These are phyloP conservation scores for Austrofundulus limnaeus DNA, from an alignment of 2,113 vertebrate species.

Conservation along the genomic window DNA sequence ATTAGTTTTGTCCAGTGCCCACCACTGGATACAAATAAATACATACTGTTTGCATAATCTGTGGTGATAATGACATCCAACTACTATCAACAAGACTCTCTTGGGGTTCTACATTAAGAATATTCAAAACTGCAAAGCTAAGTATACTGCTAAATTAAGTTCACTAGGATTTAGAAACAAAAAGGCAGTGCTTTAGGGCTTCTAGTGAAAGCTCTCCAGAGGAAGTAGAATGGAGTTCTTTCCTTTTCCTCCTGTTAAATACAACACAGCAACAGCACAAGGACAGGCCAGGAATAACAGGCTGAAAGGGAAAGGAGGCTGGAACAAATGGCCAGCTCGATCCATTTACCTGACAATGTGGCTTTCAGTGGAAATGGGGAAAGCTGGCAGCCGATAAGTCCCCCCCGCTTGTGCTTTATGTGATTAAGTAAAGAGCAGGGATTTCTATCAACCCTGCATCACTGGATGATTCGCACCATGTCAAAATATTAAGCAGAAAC, in stretches of 20 bases:
- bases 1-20: no score
- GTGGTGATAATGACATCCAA: conserved; percentile 28
- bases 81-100: conserved; percentile 42
- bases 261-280: conserved; percentile 39
- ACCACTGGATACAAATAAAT: no score
- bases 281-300: conserved; percentile 55
- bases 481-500: not conserved
- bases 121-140: conserved; percentile 31
- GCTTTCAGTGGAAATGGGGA: conserved; percentile 34
- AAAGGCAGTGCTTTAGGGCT: conserved; percentile 19
- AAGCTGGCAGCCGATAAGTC: conserved; percentile 56
- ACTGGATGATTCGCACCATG: not conserved
- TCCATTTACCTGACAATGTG: conserved; percentile 64
- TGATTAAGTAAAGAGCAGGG: conserved; percentile 48
- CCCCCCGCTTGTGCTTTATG: conserved; percentile 44
- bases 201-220: conserved; percentile 37
- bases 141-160: conserved; percentile 44
- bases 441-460: conserved; percentile 11
- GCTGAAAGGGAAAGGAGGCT: conserved; percentile 55
- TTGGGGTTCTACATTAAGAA: conserved; percentile 35
- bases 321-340: conserved; percentile 60
- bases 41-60: conserved; percentile 9
- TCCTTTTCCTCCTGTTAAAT: conserved; percentile 52
- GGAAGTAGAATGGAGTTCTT: conserved; percentile 49
- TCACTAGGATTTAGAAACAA: conserved; percentile 41